phyloP scores from a whole-genome alignment of 2,113 vertebrate genomes.

The Oenanthe oenanthe region DNA sequence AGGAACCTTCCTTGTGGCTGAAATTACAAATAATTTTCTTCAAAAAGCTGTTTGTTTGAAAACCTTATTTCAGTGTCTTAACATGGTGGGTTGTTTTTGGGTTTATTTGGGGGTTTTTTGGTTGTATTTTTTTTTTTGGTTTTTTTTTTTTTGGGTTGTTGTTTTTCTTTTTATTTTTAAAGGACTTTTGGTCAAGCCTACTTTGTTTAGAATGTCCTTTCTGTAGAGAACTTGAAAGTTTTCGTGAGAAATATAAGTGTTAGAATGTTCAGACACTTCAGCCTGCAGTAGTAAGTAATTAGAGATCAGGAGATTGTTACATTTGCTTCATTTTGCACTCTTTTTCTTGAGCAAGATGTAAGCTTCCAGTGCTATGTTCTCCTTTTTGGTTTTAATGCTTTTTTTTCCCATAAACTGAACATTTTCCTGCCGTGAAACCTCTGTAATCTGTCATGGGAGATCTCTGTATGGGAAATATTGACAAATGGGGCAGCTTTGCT shows the following conservation, averaged over 20 bases:
- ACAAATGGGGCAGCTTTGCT: neutral
- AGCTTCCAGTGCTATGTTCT: neutral
- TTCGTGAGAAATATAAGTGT: neutral
- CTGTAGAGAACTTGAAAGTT: neutral
- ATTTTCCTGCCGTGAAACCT: neutral
- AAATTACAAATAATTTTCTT: slow-evolving; percentile 1
- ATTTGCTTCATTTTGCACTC: neutral
- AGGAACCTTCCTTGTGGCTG: neutral
- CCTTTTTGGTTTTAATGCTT: neutral
- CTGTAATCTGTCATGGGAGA: neutral
- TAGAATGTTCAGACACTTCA: neutral
- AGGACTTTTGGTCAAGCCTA: neutral
- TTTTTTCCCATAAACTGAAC: neutral
- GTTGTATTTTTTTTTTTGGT: neutral
- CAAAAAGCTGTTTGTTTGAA: neutral
- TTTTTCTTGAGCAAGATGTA: neutral
- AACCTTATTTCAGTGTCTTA: neutral
- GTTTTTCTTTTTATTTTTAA: neutral
- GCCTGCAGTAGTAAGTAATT: neutral
- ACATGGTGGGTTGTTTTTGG: neutral
- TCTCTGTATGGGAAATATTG: neutral
- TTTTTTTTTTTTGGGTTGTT: too few relatives aligned
- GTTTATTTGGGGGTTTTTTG: too few relatives aligned
- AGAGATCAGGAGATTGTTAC: neutral
- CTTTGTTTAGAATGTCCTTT: neutral